phyloP scores from a whole-genome alignment of 2,113 vertebrate species.

The Melospiza melodia region DNA sequence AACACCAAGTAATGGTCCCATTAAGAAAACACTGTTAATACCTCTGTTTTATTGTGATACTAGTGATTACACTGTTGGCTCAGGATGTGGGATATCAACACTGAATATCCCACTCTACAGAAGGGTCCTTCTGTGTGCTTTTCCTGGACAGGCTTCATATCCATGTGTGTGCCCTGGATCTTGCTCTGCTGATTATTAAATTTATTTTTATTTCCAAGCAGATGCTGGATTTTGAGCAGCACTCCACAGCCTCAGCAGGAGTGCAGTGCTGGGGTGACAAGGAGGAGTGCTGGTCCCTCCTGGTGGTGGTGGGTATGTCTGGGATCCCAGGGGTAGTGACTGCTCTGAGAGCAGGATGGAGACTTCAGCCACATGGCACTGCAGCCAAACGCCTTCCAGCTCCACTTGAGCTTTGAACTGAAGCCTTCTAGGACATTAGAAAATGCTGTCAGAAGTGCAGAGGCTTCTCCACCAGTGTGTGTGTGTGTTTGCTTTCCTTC shows the following conservation, averaged over 20 bases:
- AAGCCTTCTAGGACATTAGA: not conserved
- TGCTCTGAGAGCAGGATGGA: not conserved
- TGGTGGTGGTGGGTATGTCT: not conserved
- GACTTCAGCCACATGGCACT: fast-evolving
- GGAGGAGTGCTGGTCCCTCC: not conserved
- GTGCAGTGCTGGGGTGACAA: fast-evolving
- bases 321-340: not conserved
- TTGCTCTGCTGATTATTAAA: not conserved
- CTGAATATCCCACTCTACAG: fast-evolving
- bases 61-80: not conserved
- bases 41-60: not conserved
- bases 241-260: not conserved
- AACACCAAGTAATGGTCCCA: not conserved
- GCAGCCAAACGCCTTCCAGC: not conserved
- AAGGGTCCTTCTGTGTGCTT: not conserved
- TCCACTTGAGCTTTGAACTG: not conserved
- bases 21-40: not conserved
- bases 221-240: not conserved
- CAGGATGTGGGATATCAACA: not conserved
- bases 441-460: not conserved
- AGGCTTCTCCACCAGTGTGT: not conserved
- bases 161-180: fast-evolving
- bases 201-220: not conserved
- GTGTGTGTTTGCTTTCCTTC: not conserved
- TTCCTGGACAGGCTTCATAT: not conserved